Evolutionary conservation across 1,140 invertebrate species (phyloP), one percentile per base, ranked within the genome.

Genomic region (Pogonomyrmex barbatus): DNA sequence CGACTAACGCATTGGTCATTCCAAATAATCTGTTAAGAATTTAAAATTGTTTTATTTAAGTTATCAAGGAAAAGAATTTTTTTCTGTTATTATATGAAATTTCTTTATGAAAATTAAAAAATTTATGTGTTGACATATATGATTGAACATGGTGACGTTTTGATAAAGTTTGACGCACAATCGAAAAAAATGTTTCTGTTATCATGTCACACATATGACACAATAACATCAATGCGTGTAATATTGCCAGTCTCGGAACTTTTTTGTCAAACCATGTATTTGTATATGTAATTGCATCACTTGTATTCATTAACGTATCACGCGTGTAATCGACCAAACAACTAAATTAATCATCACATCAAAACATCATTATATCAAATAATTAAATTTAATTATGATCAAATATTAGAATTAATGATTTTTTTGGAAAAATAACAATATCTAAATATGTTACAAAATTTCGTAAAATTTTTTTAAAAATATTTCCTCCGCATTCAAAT

Each of bases 261-360:
- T 24, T 24, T 24, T 24, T 24, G 24, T 24, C 24, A 24, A 24
- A 24, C 24, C 24, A 24, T 24, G 24, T 24, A 24, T 24, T 24
- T 24, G n/a, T 30, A 36, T 42, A 65, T 45, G 17, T 17, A 1
- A 1, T 2, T 24, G 4, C 45, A n/a, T 4, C 6, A 24, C 9
- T 5, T 62, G 58, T n/a, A 1, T 45, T 67, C 45, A 45, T 67
- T 67, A 67, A 67, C n/a, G 63, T 67, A 42, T 45, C 17, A 67
- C 4, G 39, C 12, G 39, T 67, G 42, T 67, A 24, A 45, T 71
- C 50, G 14, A 36, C n/a, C 70, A 71, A 71, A 54, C 36, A 17
- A 4, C 39, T 42, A 14, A 76, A 62, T 39, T 24, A 76, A 76
- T 76, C 60, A 76, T 24, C 10, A 39, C 17, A 36, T 39, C 2